Conservation (phyloP, 1,140 invertebrate species). For the Zaprionus nigranus region DNA sequence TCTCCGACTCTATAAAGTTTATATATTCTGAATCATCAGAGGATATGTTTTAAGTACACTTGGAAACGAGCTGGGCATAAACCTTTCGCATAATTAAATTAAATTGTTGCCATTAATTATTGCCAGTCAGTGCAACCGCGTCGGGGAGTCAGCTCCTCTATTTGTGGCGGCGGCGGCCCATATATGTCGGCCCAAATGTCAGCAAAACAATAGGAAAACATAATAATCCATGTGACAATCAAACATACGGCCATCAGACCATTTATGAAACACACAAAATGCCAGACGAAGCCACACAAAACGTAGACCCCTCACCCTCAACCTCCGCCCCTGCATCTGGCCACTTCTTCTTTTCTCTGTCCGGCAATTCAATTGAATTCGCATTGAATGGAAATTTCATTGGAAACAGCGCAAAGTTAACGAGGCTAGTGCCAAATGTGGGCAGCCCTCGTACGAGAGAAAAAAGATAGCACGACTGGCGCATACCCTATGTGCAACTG, state of each 20-base stretch:
- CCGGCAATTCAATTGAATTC: constrained; percentile 70
- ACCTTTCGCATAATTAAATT: constrained; percentile 77
- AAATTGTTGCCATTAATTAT: constrained; percentile 77
- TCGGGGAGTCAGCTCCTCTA: neutral
- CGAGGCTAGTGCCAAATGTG: constrained; percentile 73
- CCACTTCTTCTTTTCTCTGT: constrained; percentile 3
- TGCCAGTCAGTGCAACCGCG: constrained; percentile 49
- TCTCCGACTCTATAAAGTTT: too few relatives aligned
- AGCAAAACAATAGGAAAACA: constrained; percentile 61
- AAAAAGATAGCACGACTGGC: neutral
- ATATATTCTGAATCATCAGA: too few relatives aligned
- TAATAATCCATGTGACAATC: constrained; percentile 77
- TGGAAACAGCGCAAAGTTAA: constrained; percentile 47
- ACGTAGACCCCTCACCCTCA: neutral
- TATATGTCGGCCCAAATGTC: constrained; percentile 76
- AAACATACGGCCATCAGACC: constrained; percentile 67
- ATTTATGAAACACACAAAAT: constrained; percentile 75
- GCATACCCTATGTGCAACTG: constrained; percentile 10
- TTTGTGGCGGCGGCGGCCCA: constrained; percentile 35
- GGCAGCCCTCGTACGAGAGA: constrained; percentile 20
- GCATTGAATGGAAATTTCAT: constrained; percentile 74
- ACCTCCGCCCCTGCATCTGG: neutral
- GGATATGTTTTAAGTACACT: constrained; percentile 31
- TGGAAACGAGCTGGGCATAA: constrained; percentile 20
- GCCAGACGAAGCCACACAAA: constrained; percentile 71